Conservation (phyloP, 1,140 invertebrate species). For the Ladona fulva region DNA sequence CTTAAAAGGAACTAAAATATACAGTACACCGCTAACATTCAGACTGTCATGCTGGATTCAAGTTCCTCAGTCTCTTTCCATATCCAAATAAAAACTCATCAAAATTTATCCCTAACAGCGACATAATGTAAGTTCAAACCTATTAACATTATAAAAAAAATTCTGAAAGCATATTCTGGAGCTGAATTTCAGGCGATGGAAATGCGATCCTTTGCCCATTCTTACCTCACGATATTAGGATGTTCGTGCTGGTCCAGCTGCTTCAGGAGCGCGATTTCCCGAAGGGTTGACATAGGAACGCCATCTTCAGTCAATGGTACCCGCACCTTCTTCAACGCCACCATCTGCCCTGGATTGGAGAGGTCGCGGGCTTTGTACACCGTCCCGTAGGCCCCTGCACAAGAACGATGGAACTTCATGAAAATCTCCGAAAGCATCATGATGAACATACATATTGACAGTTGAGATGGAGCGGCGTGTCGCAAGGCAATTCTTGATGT, state of each 20-base stretch:
- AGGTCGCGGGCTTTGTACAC: slow-evolving; percentile 82
- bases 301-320: slow-evolving; percentile 79
- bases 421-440: background rate
- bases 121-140: too few species aligned
- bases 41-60: too few species aligned
- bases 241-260: slow-evolving; percentile 80
- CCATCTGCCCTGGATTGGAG: slow-evolving; percentile 62
- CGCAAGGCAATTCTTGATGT: too few species aligned
- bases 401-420: background rate
- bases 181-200: too few species aligned
- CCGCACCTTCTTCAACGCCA: slow-evolving; percentile 86
- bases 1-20: too few species aligned
- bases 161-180: too few species aligned
- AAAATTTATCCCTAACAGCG: too few species aligned
- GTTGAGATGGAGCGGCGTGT: too few species aligned
- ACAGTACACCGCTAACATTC: too few species aligned
- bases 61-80: too few species aligned
- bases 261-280: slow-evolving; percentile 82
- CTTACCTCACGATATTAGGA: slow-evolving; percentile 80
- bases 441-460: background rate
- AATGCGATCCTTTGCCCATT: background rate
- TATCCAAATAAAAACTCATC: too few species aligned
- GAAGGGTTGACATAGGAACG: slow-evolving; percentile 75
- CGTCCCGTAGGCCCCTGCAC: slow-evolving; percentile 80
- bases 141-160: too few species aligned